Evolutionary conservation across 1,140 invertebrate genomes (phyloP).

Genomic region (Bombus superbus): DNA sequence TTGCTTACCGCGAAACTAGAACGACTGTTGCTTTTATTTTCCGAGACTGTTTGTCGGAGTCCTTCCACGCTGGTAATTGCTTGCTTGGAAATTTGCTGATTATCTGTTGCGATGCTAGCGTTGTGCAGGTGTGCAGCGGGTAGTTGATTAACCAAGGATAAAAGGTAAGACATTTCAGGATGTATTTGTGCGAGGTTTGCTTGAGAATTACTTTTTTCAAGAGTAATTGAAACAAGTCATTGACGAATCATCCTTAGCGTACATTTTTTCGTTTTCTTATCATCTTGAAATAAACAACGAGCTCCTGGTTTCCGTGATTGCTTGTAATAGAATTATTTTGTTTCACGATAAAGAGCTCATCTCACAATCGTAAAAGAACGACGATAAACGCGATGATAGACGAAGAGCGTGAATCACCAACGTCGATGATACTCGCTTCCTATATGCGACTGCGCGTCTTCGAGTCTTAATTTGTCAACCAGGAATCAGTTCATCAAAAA

Average conservation of each 20-base stretch:
- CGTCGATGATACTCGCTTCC: background rate
- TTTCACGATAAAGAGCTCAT: too few relatives aligned
- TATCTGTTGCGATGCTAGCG: background rate
- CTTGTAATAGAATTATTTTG: too few relatives aligned
- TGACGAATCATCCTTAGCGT: too few relatives aligned
- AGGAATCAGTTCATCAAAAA: background rate
- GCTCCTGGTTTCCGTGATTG: too few relatives aligned
- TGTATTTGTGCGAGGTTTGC: background rate
- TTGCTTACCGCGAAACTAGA: background rate
- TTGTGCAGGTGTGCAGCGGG: background rate
- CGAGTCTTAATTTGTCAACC: background rate
- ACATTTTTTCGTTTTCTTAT: too few relatives aligned
- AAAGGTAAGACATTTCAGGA: background rate
- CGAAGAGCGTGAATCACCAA: background rate
- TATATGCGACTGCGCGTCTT: background rate
- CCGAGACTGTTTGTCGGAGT: background rate
- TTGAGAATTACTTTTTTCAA: too few relatives aligned
- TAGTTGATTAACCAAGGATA: background rate
- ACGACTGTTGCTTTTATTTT: background rate
- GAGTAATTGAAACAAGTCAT: too few relatives aligned
- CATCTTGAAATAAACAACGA: too few relatives aligned
- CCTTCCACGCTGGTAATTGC: slow-evolving; percentile 9
- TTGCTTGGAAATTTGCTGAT: background rate
- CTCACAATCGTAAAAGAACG: background rate
- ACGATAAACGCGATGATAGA: background rate